These are phyloP conservation scores for Rhineura floridana DNA, from an alignment of 2,113 vertebrate species.

Conservation along the genomic window DNA sequence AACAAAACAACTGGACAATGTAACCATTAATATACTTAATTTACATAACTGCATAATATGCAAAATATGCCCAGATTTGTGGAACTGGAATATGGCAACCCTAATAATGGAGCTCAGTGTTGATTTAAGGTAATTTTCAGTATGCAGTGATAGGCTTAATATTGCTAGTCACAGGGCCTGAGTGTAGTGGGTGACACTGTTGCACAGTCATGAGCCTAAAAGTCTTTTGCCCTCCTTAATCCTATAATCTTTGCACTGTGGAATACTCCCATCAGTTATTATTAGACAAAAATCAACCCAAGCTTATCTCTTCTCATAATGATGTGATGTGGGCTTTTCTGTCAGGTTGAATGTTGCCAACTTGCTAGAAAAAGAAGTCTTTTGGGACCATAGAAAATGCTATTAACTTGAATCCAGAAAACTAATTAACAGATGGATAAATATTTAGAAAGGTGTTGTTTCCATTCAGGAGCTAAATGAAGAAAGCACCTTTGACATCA, in stretches of 20 bases:
- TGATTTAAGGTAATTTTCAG: not conserved
- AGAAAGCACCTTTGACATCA: slow-evolving; percentile 9
- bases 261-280: rapidly evolving
- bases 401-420: slow-evolving; percentile 9
- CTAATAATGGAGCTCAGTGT: not conserved
- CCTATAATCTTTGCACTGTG: not conserved
- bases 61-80: no score
- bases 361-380: not conserved
- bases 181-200: slow-evolving; percentile 11
- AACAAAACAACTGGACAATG: no score
- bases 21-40: no score
- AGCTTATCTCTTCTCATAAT: rapidly evolving
- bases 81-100: no score
- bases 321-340: not conserved
- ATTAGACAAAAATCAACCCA: not conserved
- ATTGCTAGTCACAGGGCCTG: not conserved
- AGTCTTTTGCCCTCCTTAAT: not conserved
- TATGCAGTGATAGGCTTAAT: not conserved
- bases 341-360: slow-evolving; percentile 9
- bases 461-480: not conserved
- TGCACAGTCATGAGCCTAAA: not conserved
- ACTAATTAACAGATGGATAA: slow-evolving; percentile 4
- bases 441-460: not conserved
- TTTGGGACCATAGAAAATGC: slow-evolving; percentile 17
- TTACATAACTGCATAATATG: no score